Conservation (phyloP, 2,888 invertebrate species). For the Andrena fulva region DNA sequence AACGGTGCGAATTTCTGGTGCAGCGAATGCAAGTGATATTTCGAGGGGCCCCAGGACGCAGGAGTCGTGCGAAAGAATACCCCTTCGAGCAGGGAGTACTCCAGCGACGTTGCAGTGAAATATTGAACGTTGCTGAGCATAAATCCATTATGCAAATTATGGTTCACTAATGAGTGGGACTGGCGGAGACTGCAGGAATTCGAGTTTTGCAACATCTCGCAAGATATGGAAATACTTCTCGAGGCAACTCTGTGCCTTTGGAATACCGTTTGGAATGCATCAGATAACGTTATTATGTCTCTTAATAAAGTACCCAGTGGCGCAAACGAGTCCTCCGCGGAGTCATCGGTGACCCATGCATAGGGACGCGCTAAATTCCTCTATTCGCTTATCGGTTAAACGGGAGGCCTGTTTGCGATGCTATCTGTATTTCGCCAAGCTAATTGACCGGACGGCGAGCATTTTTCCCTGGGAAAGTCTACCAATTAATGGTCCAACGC, state of each 20-base stretch:
- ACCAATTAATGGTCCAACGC: conserved; percentile 26
- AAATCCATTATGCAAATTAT: conserved; percentile 37
- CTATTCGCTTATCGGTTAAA: not conserved
- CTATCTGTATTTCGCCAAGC: not conserved
- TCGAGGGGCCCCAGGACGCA: conserved; percentile 33
- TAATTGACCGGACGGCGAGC: conserved; percentile 13
- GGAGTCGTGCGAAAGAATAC: not conserved
- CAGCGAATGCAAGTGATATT: conserved; percentile 16
- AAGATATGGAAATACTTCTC: conserved; percentile 10
- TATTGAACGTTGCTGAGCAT: not conserved
- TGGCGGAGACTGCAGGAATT: conserved; percentile 28
- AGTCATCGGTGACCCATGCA: not conserved
- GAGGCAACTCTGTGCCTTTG: not conserved
- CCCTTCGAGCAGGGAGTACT: not conserved
- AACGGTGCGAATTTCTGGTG: not conserved
- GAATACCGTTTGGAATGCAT: conserved; percentile 18
- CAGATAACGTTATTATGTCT: conserved; percentile 6
- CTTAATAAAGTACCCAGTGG: not conserved
- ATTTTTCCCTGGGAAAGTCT: conserved; percentile 1
- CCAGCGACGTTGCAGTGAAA: not conserved
- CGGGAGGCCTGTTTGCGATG: not conserved
- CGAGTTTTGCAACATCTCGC: conserved; percentile 34
- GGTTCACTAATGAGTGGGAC: conserved; percentile 24
- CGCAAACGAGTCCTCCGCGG: not conserved
- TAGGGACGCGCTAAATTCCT: conserved; percentile 3